A percentile compares a stretch with the other conserved stretches of the same genome.
These are phyloP conservation scores for Nanger granti DNA, from an alignment of 2,113 vertebrate genomes.

Conservation along the genomic window DNA sequence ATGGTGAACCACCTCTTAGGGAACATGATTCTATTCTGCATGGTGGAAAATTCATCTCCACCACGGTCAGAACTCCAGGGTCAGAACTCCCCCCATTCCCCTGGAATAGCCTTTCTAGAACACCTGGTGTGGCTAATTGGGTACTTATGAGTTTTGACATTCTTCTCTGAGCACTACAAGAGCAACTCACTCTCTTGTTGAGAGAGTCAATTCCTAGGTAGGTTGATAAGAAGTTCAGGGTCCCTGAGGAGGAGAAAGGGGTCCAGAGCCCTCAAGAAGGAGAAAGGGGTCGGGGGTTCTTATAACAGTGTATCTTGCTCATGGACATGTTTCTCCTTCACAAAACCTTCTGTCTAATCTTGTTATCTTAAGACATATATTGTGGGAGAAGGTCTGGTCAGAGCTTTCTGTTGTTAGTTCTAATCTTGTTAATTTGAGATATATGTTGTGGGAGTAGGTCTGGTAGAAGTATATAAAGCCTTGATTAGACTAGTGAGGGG, in stretches of 20 bases:
- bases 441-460: background rate
- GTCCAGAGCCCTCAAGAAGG: accelerated
- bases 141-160: background rate
- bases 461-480: background rate
- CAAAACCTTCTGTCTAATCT: background rate
- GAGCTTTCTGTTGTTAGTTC: background rate
- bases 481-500: background rate
- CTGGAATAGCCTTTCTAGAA: background rate
- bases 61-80: background rate
- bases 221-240: background rate
- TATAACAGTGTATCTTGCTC: background rate
- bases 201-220: background rate
- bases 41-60: background rate
- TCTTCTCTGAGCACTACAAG: background rate
- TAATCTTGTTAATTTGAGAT: background rate
- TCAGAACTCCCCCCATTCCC: background rate
- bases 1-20: background rate
- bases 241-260: background rate
- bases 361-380: background rate
- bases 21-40: background rate
- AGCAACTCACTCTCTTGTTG: background rate
- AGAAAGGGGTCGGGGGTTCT: background rate
- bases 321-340: background rate
- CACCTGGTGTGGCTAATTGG: too few species aligned
- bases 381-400: background rate